Conservation (phyloP, 2,113 vertebrate species). For the Macquaria ambigua region DNA sequence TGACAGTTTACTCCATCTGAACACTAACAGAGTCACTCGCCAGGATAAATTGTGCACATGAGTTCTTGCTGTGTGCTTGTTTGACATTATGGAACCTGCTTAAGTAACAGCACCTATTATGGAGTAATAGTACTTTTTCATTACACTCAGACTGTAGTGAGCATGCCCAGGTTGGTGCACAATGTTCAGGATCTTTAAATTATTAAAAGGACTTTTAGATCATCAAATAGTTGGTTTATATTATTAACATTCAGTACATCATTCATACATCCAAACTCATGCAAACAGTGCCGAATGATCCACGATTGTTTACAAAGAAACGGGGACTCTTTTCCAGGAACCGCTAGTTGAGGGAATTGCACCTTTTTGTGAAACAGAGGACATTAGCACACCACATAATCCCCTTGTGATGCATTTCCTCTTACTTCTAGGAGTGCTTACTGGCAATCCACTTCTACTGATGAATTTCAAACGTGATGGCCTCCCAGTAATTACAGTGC, state of each 20-base stretch:
- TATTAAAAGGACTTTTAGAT: slow-evolving; percentile 24
- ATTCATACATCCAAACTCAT: slow-evolving; percentile 12
- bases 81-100: slow-evolving; percentile 51
- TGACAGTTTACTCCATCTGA: slow-evolving; percentile 69
- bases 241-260: slow-evolving; percentile 18
- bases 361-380: slow-evolving; percentile 39
- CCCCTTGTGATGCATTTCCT: slow-evolving; percentile 54
- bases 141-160: not conserved
- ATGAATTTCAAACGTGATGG: slow-evolving; percentile 73
- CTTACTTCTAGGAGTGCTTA: slow-evolving; percentile 58
- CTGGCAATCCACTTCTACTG: slow-evolving; percentile 69
- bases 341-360: not conserved
- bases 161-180: not conserved
- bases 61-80: slow-evolving; percentile 40
- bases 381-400: slow-evolving; percentile 55
- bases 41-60: slow-evolving; percentile 51
- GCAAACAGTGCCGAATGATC: slow-evolving; percentile 18
- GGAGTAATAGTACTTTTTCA: slow-evolving; percentile 29
- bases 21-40: slow-evolving; percentile 67
- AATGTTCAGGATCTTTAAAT: not conserved
- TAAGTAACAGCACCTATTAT: slow-evolving; percentile 55
- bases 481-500: slow-evolving; percentile 69
- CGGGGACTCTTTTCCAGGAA: slow-evolving; percentile 13
- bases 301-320: slow-evolving; percentile 16
- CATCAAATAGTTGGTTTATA: slow-evolving; percentile 12